Percentiles rank a stretch among this genome's conserved stretches.
phyloP scores from a whole-genome alignment of 2,113 vertebrate species.

The Martes martes region DNA sequence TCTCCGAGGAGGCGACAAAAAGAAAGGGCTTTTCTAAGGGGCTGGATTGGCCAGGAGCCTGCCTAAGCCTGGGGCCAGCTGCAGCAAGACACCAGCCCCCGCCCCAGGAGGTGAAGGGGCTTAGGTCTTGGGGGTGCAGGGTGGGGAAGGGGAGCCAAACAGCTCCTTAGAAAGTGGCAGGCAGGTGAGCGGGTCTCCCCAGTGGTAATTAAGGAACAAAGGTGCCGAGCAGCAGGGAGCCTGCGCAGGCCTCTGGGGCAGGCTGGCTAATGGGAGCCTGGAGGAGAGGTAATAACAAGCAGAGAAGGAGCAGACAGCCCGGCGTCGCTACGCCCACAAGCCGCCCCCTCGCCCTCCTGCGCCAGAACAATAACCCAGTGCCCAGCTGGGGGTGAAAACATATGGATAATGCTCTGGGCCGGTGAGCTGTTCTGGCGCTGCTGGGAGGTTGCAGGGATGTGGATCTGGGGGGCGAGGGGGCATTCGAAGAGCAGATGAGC shows the following conservation, averaged over 20 bases:
- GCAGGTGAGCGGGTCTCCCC: slow-evolving; percentile 74
- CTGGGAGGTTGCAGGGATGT: background rate
- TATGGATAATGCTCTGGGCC: background rate
- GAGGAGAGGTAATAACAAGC: slow-evolving; percentile 74
- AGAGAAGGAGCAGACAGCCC: slow-evolving; percentile 69
- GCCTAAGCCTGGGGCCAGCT: slow-evolving; percentile 39
- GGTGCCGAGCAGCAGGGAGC: slow-evolving; percentile 68
- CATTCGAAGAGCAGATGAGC: background rate
- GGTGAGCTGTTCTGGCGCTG: background rate
- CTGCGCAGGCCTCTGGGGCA: slow-evolving; percentile 66
- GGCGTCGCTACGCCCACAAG: slow-evolving; percentile 73
- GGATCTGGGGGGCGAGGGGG: background rate
- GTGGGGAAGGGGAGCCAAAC: slow-evolving; percentile 65
- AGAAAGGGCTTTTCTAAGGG: background rate
- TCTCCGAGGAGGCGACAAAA: background rate
- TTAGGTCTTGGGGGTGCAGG: slow-evolving; percentile 40
- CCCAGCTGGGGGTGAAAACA: slow-evolving; percentile 37
- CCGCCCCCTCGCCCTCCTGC: slow-evolving; percentile 72
- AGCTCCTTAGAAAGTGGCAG: slow-evolving; percentile 75
- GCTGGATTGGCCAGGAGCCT: background rate
- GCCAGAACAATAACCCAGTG: slow-evolving; percentile 60
- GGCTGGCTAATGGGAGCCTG: slow-evolving; percentile 75
- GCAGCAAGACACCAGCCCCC: background rate
- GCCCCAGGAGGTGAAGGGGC: background rate
- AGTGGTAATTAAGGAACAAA: slow-evolving; percentile 80